phyloP scores from a whole-genome alignment of 2,113 vertebrate genomes.

The Mus spicilegus region DNA sequence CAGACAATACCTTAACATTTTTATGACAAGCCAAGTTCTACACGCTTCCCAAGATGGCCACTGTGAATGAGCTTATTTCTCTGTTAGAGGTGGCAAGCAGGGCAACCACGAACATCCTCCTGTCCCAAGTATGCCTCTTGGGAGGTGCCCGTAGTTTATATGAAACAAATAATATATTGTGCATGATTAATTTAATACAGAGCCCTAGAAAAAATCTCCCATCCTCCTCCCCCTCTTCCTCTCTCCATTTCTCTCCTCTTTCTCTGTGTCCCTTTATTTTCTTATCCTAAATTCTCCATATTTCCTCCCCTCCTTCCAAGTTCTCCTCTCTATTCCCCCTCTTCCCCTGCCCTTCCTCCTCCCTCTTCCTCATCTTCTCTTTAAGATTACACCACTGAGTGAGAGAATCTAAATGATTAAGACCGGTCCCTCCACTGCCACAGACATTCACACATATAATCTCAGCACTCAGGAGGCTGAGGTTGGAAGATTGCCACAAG shows the following conservation, averaged over 20 bases:
- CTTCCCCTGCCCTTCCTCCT: not conserved
- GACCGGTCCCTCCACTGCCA: not conserved
- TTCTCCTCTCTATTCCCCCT: not conserved
- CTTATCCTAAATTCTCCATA: not conserved
- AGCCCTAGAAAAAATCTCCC: not conserved
- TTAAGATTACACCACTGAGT: not conserved
- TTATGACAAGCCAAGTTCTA: not conserved
- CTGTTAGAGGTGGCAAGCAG: not conserved
- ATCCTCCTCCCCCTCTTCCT: not conserved
- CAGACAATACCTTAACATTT: not conserved
- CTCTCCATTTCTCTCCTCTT: not conserved
- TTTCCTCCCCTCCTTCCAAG: not conserved
- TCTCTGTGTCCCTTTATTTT: not conserved
- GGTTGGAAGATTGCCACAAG: not conserved
- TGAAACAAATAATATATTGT: not conserved
- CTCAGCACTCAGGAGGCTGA: not conserved
- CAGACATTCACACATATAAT: not conserved
- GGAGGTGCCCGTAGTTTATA: not conserved
- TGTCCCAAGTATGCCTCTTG: not conserved
- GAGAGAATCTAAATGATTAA: not conserved
- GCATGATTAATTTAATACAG: not conserved
- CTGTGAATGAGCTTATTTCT: slow-evolving; percentile 18
- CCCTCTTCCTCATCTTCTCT: not conserved
- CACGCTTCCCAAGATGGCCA: not conserved
- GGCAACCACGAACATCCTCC: not conserved